Evolutionary conservation across 2,113 vertebrate genomes (phyloP), one percentile per base, ranked within the genome.

Genomic region (Gadus macrocephalus): DNA sequence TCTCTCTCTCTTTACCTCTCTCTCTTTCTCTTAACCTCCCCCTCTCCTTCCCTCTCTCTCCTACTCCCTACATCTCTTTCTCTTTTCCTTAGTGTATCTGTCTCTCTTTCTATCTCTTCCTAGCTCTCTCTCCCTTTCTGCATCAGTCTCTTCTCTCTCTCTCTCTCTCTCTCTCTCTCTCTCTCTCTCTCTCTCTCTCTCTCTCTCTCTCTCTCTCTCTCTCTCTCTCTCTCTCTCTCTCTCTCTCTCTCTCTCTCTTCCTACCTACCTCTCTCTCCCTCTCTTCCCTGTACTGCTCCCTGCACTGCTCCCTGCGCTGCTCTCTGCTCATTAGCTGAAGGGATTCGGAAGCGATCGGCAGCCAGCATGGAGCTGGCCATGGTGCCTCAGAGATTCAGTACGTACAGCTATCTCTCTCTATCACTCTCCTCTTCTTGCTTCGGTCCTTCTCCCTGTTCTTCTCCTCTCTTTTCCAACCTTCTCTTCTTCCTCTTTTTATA

Each of bases 331-430:
- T 64, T 64, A 64, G 28, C 62, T 16, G 42, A 12, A 49, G 42
- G 42, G 74, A 74, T n/a, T 58, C 55, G 15, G 55, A 58, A 58
- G 81, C 72, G 15, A 78, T 71, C 35, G 62, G 77, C n/a, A n/a
- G n/a, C 42, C 88, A 75, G 78, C 81, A 78, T 79, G 81, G 84
- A 81, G 76, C 64, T 86, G 84, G 60, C 22, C 60, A 19, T 62
- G 60, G 77, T 85, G 80, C 87, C 87, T 76, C 78, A 80, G 76
- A 85, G 83, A 85, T 87, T 89, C 85, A 89, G 87, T 89, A 87
- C 9, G 87, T 85, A 81, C 74, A 68, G 67, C 1, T 71, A 66
- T 60, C 64, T 78, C 67, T 71, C 19, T 74, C 65, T 75, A 9
- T 62, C 71, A 61, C 28, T 61, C n/a, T 61, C 31, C 22, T 28